Evolutionary conservation across 2,113 vertebrate species (phyloP).

Genomic region (Alligator mississippiensis): DNA sequence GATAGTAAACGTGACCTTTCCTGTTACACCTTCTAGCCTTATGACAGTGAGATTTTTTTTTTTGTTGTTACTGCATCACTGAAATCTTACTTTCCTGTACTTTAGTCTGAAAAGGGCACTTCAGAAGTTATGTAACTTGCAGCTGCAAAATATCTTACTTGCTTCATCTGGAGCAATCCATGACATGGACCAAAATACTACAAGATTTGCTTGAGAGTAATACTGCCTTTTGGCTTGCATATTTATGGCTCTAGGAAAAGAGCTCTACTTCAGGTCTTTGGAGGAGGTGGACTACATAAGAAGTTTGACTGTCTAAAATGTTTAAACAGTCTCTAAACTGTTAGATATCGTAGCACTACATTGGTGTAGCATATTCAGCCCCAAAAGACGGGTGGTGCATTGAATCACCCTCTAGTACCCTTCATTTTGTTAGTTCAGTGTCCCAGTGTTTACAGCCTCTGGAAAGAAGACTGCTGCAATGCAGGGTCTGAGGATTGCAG

Average conservation of each 20-base stretch:
- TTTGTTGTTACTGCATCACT: background rate
- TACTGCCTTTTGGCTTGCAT: no score
- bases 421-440: background rate
- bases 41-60: background rate
- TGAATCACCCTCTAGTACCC: background rate
- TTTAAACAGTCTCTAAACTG: background rate
- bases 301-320: no score
- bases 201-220: no score
- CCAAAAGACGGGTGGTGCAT: background rate
- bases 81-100: background rate
- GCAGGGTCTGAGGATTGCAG: background rate
- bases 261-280: no score
- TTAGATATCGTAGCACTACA: background rate
- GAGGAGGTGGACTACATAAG: no score
- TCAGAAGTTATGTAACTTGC: background rate
- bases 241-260: no score
- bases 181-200: background rate
- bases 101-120: background rate
- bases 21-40: fast-evolving
- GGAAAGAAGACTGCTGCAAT: background rate
- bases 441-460: background rate
- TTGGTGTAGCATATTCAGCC: background rate
- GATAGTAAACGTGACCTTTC: background rate
- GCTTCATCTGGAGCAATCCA: fast-evolving
- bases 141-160: background rate